Evolutionary conservation across 1,140 invertebrate genomes (phyloP), one percentile per base, ranked within the genome.

Genomic region (Temnothorax longispinosus): DNA sequence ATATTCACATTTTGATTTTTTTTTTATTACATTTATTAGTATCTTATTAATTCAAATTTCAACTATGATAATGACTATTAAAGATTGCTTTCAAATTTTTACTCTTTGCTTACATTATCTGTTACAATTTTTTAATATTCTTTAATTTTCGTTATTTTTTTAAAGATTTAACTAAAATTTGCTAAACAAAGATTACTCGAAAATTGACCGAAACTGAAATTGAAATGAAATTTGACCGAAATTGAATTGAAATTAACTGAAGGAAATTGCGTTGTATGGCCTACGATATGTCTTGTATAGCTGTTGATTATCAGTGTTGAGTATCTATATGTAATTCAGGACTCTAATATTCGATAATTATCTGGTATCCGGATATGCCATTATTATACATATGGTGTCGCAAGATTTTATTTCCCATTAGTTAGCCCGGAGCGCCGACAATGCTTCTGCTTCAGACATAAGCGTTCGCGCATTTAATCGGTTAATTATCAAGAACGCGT

Each of bases 401-500:
- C 41, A 75, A 74, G n/a, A 50, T 75, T 74, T 84, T 50, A 62
- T 74, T 62, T 74, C 11, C 32, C 54, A 74, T 74, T 82, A 84
- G 74, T 84, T 84, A 84, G 44, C 15, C 4, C 35, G 21, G n/a
- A 74, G 1, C 11, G 27, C 0, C 18, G 54, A 60, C 52, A 72
- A 44, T 13, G 32, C n/a, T 15, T 47, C 0, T 13, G 62, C 69
- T 74, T 58, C 41, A 75, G 54, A 84, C 69, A 44, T 60, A 75
- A 74, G 41, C 52, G 58, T 54, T 50, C 54, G 80, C n/a, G 27
- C 27, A 58, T 87, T 89, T 90, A 90, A 89, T 90, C 88, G 47
- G 75, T 89, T 82, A 88, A 85, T 92, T 91, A 88, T 89, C 74
- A 81, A 86, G 84, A 38, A 71, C 56, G 67, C 58, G 27, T 75